Conservation (phyloP, 2,888 invertebrate genomes). For the Drosophila formosana region DNA sequence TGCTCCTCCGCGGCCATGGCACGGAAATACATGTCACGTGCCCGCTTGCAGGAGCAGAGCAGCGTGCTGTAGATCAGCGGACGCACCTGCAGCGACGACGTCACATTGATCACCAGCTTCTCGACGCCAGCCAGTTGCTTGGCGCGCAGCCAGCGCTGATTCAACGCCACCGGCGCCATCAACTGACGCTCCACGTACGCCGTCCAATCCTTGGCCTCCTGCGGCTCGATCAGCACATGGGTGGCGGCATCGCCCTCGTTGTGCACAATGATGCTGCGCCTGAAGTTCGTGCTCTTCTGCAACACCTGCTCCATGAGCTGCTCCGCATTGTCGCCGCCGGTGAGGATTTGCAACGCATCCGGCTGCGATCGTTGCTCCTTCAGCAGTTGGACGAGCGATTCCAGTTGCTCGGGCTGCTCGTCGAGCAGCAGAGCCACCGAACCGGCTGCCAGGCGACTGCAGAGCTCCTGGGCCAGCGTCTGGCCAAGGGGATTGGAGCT, state of each 20-base stretch:
- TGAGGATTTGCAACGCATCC: conserved; percentile 26
- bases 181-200: conserved; percentile 75
- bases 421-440: conserved; percentile 92
- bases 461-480: conserved; percentile 90
- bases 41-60: conserved; percentile 80
- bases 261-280: conserved; percentile 79
- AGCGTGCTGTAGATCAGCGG: conserved; percentile 76
- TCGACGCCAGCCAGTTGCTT: conserved; percentile 44
- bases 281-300: conserved; percentile 53
- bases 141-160: conserved; percentile 75
- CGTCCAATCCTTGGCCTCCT: conserved; percentile 68
- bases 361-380: conserved; percentile 80
- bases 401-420: conserved; percentile 88
- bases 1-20: conserved; percentile 79
- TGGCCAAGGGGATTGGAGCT: conserved; percentile 94
- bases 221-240: conserved; percentile 75
- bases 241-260: conserved; percentile 81
- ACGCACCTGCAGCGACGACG: conserved; percentile 74
- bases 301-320: conserved; percentile 61
- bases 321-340: conserved; percentile 51
- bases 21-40: conserved; percentile 84
- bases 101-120: conserved; percentile 80
- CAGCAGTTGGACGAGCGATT: conserved; percentile 87
- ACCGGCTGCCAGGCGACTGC: conserved; percentile 88
- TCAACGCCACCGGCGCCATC: conserved; percentile 76